Evolutionary conservation across 1,140 invertebrate species (phyloP).

Genomic region (Caerostris darwini): DNA sequence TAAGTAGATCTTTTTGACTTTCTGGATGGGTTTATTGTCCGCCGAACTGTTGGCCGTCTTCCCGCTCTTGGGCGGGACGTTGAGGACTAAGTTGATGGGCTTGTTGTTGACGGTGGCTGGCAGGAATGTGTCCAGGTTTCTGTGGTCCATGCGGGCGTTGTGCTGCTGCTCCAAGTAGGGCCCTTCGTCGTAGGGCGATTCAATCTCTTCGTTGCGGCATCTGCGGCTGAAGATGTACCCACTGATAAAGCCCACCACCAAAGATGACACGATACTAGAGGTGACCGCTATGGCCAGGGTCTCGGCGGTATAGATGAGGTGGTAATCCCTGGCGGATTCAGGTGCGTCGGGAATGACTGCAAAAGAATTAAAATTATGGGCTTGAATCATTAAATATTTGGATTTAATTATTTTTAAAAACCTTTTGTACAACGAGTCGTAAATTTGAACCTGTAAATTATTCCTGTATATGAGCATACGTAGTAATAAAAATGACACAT

Average conservation of each 20-base stretch:
- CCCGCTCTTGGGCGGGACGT: constrained; percentile 84
- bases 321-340: constrained; percentile 88
- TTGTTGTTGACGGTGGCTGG: constrained; percentile 86
- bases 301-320: constrained; percentile 89
- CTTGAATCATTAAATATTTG: too few species aligned
- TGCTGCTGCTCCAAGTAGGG: constrained; percentile 79
- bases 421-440: too few species aligned
- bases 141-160: constrained; percentile 66
- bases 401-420: too few species aligned
- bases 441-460: too few species aligned
- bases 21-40: constrained; percentile 80
- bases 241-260: constrained; percentile 90
- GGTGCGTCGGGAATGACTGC: constrained; percentile 67
- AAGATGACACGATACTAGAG: constrained; percentile 89
- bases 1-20: constrained; percentile 81
- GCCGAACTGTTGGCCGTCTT: constrained; percentile 81
- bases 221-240: constrained; percentile 91
- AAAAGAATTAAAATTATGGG: background rate
- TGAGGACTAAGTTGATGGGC: constrained; percentile 88
- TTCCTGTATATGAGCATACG: too few species aligned
- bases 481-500: too few species aligned
- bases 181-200: constrained; percentile 79
- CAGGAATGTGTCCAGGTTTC: constrained; percentile 81
- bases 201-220: constrained; percentile 89
- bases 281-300: constrained; percentile 90